Evolutionary conservation across 2,888 invertebrate genomes (phyloP), one percentile per base, ranked within the genome.

Genomic region (Heliconius cydno): DNA sequence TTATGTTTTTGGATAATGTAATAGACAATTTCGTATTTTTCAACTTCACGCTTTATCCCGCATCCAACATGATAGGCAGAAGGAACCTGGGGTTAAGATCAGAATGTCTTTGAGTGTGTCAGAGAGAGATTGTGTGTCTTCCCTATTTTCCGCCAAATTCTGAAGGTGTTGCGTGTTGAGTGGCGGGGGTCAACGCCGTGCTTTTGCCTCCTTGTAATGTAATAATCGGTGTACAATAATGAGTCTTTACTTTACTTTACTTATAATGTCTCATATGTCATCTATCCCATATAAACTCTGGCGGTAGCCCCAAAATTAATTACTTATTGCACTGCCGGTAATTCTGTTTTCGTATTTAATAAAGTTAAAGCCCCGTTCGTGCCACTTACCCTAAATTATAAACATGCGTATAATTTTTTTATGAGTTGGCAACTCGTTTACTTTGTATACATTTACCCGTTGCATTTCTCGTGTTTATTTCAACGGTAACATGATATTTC

Each of bases 311-410:
- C 78, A 70, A 78, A 82, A 81, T 81, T 82, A 83, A 82, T 82
- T 82, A 83, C 81, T 79, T 81, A 83, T 79, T 79, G 81, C 82
- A 79, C 79, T 79, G 80, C 80, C 77, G 67, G 81, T 82, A 80
- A 82, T 81, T 77, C 74, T 77, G 75, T 70, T 77, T 80, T 79
- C 79, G 82, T 81, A 82, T 82, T 82, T 82, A 82, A 82, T 83
- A 81, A 81, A 82, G 81, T 83, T 83, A 76, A 81, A 82, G 80
- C 79, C 73, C 79, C 74, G 78, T 78, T 79, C 81, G 82, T 79
- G 77, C 83, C 82, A 83, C 82, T 82, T 82, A 80, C 82, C 82
- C 83, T 82, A 83, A 83, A 83, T 83, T 82, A 82, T 80, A 79
- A 83, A 83, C 81, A 82, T 81, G 80, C 79, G 79, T 79, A 79